Conservation (phyloP, 2,888 invertebrate species). For the Xestia xanthographa region DNA sequence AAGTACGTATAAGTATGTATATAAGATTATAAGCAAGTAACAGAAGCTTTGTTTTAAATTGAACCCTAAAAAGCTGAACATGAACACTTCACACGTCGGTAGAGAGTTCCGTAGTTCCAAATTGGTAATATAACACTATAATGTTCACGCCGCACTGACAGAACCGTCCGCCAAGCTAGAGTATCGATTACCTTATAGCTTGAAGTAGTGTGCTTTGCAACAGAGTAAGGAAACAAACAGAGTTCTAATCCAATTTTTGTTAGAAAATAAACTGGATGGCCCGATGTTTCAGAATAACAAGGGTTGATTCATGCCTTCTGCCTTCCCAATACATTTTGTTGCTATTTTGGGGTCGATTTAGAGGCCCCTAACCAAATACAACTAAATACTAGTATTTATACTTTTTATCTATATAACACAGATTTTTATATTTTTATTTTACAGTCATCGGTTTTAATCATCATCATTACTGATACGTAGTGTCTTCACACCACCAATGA, state of each 20-base stretch:
- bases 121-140: conserved; percentile 64
- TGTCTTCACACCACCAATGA: background rate
- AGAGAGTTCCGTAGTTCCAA: conserved; percentile 43
- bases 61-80: conserved; percentile 23
- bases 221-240: conserved; percentile 12
- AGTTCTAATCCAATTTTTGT: background rate
- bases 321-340: background rate
- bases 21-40: too few relatives aligned
- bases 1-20: too few relatives aligned
- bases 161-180: conserved; percentile 50
- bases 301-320: background rate
- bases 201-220: conserved; percentile 9
- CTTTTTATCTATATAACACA: background rate
- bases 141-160: conserved; percentile 54
- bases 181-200: conserved; percentile 50
- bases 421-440: too few relatives aligned
- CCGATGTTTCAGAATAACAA: background rate
- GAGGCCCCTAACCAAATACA: background rate
- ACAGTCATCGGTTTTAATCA: background rate
- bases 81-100: conserved; percentile 17
- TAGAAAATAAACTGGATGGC: background rate
- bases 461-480: background rate
- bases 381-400: background rate
- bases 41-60: conserved; percentile 19
- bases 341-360: background rate